These are phyloP conservation scores for Addax nasomaculatus DNA, from an alignment of 2,113 vertebrate genomes.

Conservation along the genomic window DNA sequence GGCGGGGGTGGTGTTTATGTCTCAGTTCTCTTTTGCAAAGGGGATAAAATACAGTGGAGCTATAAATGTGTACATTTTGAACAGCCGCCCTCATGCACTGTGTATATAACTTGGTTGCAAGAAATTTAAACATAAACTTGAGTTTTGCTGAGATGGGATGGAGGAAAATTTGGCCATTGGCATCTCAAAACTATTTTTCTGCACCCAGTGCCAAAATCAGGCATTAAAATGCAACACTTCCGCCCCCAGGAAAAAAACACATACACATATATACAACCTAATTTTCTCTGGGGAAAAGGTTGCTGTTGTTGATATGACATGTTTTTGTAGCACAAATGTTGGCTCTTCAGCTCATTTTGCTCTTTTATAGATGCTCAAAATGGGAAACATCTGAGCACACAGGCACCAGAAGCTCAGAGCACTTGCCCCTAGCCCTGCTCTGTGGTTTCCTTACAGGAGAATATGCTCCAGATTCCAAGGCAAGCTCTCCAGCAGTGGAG, in stretches of 20 bases:
- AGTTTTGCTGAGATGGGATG: constrained; percentile 16
- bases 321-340: constrained; percentile 17
- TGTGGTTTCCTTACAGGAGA: neutral
- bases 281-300: constrained; percentile 39
- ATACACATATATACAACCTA: neutral
- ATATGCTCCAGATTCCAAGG: neutral
- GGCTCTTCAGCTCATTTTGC: neutral
- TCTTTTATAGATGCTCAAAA: neutral
- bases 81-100: constrained; percentile 28
- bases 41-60: constrained; percentile 18
- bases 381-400: neutral
- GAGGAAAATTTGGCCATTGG: constrained; percentile 53
- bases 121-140: constrained; percentile 43
- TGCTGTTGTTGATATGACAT: constrained; percentile 31
- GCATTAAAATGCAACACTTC: constrained; percentile 41
- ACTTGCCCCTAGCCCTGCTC: neutral
- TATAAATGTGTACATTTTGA: constrained; percentile 29
- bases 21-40: constrained; percentile 34
- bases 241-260: neutral
- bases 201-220: constrained; percentile 37
- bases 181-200: constrained; percentile 36
- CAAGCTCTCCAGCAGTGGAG: neutral
- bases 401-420: neutral
- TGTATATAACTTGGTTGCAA: constrained; percentile 7
- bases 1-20: constrained; percentile 38